phyloP scores from a whole-genome alignment of 1,140 invertebrate genomes.

The Drosophila virilis region DNA sequence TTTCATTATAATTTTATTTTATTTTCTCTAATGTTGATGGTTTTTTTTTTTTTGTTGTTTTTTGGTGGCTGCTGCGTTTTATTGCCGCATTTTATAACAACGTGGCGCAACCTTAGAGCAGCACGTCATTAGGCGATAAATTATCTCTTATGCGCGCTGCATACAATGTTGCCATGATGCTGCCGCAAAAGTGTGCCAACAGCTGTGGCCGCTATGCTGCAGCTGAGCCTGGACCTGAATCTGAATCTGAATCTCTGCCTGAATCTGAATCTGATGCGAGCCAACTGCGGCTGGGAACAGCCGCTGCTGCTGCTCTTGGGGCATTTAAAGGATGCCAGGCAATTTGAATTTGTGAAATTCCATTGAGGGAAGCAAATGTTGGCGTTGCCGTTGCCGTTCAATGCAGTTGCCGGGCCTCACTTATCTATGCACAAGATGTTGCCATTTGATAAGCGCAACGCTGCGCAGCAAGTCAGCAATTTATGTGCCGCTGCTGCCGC shows the following conservation, averaged over 20 bases:
- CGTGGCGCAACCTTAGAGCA: constrained; percentile 72
- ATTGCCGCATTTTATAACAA: constrained; percentile 74
- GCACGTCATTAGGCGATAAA: constrained; percentile 82
- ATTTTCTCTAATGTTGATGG: constrained; percentile 4
- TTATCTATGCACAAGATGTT: constrained; percentile 82
- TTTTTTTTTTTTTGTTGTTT: constrained; percentile 8
- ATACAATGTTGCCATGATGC: constrained; percentile 67
- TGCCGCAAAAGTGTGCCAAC: constrained; percentile 72
- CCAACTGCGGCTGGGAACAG: constrained; percentile 29
- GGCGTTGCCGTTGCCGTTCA: constrained; percentile 23
- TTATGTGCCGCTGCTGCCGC: constrained; percentile 57
- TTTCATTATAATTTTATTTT: constrained; percentile 72
- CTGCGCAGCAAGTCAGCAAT: constrained; percentile 70
- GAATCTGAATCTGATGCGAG: constrained; percentile 33
- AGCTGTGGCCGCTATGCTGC: constrained; percentile 33
- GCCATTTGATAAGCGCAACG: constrained; percentile 75
- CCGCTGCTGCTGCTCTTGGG: constrained; percentile 7
- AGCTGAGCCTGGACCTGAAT: constrained; percentile 43
- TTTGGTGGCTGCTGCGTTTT: constrained; percentile 60
- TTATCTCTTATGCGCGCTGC: constrained; percentile 76
- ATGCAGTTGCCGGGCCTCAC: constrained; percentile 43
- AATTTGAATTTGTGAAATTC: constrained; percentile 83
- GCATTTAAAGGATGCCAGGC: constrained; percentile 78
- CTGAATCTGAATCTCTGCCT: constrained; percentile 6
- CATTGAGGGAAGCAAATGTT: constrained; percentile 46